Evolutionary conservation across 1,140 invertebrate species (phyloP).

Genomic region (Neotoxoptera formosana): DNA sequence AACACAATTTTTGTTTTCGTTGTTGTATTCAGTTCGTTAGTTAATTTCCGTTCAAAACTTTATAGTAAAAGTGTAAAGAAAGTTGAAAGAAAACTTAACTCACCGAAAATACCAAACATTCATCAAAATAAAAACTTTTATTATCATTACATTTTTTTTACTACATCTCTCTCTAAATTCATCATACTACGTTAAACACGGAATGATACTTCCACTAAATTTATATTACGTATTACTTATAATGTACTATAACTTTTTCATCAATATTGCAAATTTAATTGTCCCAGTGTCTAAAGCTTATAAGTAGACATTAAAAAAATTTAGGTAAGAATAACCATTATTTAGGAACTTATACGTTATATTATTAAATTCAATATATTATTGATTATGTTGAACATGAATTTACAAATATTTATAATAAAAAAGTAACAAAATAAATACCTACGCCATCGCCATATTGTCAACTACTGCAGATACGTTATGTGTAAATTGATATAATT

Average conservation of each 20-base stretch:
- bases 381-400: neutral
- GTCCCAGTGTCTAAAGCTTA: neutral
- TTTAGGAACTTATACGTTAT: neutral
- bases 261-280: neutral
- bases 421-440: neutral
- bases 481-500: neutral
- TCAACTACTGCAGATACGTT: no score
- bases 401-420: neutral
- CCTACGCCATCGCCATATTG: no score
- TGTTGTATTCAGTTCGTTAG: neutral
- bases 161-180: neutral
- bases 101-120: neutral
- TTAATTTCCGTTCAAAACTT: conserved; percentile 11
- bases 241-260: neutral
- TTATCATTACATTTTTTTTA: neutral
- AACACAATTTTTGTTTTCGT: neutral
- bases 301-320: neutral
- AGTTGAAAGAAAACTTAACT: conserved; percentile 30
- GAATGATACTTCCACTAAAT: neutral
- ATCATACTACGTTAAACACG: neutral
- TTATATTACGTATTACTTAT: neutral
- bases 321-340: neutral
- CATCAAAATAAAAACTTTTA: conserved; percentile 42
- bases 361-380: neutral
- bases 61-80: neutral